Percentiles rank a stretch among this genome's conserved stretches.
phyloP scores from a whole-genome alignment of 2,797 vertebrate species.

The Pyrocephalus nanus region DNA sequence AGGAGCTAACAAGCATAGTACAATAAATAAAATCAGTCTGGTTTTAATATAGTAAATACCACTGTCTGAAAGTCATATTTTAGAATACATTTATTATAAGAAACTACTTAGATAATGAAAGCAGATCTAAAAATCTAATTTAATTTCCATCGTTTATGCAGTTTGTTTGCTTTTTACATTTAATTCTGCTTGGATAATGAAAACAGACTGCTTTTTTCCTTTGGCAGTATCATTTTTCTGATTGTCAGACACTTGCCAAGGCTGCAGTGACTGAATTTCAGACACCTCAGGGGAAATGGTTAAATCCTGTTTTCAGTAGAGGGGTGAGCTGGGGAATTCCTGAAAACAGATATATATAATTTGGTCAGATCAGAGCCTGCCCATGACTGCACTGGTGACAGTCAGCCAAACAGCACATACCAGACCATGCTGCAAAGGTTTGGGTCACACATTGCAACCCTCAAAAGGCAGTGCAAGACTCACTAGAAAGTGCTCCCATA shows the following conservation, averaged over 20 bases:
- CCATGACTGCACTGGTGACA: not conserved
- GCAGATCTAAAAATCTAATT: slow-evolving; percentile 24
- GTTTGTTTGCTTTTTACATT: slow-evolving; percentile 17
- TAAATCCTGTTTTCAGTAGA: not conserved
- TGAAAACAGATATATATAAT: not conserved
- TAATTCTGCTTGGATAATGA: slow-evolving; percentile 38
- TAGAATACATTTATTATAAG: slow-evolving; percentile 12
- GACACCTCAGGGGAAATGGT: not conserved
- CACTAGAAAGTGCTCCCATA: not conserved
- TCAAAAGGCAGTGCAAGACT: not conserved
- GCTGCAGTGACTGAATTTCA: not conserved
- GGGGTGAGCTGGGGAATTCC: not conserved
- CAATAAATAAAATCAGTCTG: slow-evolving; percentile 24
- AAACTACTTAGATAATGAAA: slow-evolving; percentile 38
- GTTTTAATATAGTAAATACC: slow-evolving; percentile 6
- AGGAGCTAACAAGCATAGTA: not conserved
- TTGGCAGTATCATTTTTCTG: not conserved
- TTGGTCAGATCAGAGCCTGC: not conserved
- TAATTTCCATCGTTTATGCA: slow-evolving; percentile 33
- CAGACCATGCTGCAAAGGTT: not conserved
- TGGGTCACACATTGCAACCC: not conserved
- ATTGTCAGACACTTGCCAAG: not conserved
- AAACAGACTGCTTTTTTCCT: not conserved
- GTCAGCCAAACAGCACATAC: not conserved
- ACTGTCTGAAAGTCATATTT: slow-evolving; percentile 5